A percentile compares a stretch with the other conserved stretches of the same genome.
These are phyloP conservation scores for Drosophila stalkeri DNA, from an alignment of 2,888 invertebrate genomes.

Conservation along the genomic window DNA sequence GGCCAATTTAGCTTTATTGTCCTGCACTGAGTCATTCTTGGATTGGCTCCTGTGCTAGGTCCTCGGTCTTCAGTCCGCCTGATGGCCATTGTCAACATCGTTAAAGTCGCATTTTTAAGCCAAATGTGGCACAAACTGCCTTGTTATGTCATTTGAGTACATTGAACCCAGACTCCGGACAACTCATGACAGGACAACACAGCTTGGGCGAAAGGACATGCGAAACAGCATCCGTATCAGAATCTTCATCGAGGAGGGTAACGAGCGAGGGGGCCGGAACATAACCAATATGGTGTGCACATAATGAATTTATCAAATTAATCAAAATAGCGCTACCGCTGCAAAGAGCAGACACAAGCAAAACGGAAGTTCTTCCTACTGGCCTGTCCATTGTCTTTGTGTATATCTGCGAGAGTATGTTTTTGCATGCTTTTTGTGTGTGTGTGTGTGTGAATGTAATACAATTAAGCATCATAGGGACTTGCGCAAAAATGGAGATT, in stretches of 20 bases:
- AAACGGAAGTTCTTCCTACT: constrained; percentile 60
- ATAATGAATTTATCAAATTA: constrained; percentile 84
- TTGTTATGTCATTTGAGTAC: constrained; percentile 73
- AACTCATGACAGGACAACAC: constrained; percentile 34
- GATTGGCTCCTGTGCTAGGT: constrained; percentile 1
- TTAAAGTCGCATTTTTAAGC: constrained; percentile 77
- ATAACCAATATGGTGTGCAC: constrained; percentile 79
- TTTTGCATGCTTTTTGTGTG: constrained; percentile 13
- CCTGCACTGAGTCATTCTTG: constrained; percentile 25
- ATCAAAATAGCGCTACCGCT: constrained; percentile 72
- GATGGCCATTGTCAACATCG: constrained; percentile 51
- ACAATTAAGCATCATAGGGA: constrained; percentile 67
- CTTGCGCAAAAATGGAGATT: constrained; percentile 74
- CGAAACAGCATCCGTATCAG: constrained; percentile 17
- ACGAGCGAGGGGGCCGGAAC: constrained; percentile 16
- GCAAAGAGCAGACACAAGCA: constrained; percentile 41
- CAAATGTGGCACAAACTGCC: constrained; percentile 76
- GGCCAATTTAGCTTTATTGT: constrained; percentile 46
- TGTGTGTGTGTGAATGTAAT: constrained; percentile 60
- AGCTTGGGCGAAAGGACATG: constrained; percentile 49
- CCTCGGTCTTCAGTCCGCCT: constrained; percentile 4
- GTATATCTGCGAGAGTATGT: constrained; percentile 14
- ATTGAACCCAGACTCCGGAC: constrained; percentile 57
- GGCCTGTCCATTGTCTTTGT: constrained; percentile 6
- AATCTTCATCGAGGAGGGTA: not conserved